These are phyloP conservation scores for Speoplatyrhinus poulsoni DNA, from an alignment of 2,113 vertebrate genomes.

Conservation along the genomic window DNA sequence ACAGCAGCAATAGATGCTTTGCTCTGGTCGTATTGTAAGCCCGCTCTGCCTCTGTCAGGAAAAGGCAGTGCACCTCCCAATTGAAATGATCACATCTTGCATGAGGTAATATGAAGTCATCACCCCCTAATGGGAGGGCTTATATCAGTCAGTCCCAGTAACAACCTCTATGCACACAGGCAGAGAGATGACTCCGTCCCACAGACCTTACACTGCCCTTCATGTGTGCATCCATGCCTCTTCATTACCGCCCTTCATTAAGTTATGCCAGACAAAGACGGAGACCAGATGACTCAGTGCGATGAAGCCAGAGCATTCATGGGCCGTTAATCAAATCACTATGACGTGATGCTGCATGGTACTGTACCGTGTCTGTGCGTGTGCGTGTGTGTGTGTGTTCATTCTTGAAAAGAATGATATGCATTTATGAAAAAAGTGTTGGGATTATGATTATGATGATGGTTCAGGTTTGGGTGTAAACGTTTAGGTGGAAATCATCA, in stretches of 20 bases:
- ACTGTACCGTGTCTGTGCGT: constrained; percentile 2
- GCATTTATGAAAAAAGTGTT: not conserved
- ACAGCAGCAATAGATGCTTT: not conserved
- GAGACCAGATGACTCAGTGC: constrained; percentile 65
- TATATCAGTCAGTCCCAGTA: constrained; percentile 5
- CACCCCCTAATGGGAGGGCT: constrained; percentile 12
- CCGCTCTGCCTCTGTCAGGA: not conserved
- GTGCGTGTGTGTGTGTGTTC: constrained; percentile 1
- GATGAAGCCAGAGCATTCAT: constrained; percentile 54
- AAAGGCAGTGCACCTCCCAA: not conserved
- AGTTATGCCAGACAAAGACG: constrained; percentile 55
- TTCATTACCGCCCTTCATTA: constrained; percentile 63
- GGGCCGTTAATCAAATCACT: constrained; percentile 59
- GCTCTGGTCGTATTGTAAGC: not conserved
- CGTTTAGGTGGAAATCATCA: not conserved
- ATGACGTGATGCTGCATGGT: constrained; percentile 40
- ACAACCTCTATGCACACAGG: not conserved
- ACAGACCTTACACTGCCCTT: constrained; percentile 37
- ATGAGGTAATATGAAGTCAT: not conserved
- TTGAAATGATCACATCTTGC: not conserved
- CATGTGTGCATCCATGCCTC: constrained; percentile 45
- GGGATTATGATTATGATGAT: not conserved
- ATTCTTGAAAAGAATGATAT: not conserved
- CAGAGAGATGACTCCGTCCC: constrained; percentile 15
- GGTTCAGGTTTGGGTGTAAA: not conserved